phyloP scores from a whole-genome alignment of 2,888 invertebrate genomes.

The Sarcophaga variegata region DNA sequence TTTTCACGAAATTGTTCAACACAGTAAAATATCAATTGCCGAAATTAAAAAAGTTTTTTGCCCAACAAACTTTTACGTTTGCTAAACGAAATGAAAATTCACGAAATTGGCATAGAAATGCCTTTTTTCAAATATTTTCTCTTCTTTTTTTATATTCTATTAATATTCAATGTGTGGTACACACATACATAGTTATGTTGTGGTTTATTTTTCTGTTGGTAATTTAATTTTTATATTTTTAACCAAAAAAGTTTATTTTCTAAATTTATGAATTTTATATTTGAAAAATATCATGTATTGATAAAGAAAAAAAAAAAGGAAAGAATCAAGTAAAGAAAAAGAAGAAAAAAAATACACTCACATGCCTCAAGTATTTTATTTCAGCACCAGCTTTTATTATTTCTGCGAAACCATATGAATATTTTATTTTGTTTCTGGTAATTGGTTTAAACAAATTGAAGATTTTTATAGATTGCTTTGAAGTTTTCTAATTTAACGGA shows the following conservation, averaged over 20 bases:
- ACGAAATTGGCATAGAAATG: background rate
- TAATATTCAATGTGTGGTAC: background rate
- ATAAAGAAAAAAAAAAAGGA: too few relatives aligned
- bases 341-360: too few relatives aligned
- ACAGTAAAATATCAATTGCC: constrained; percentile 68
- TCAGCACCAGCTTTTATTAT: too few relatives aligned
- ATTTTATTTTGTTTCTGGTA: too few relatives aligned
- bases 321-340: too few relatives aligned
- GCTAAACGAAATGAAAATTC: constrained; percentile 52
- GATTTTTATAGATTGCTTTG: too few relatives aligned
- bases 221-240: constrained; percentile 28
- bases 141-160: background rate
- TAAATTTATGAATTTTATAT: background rate
- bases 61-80: constrained; percentile 33
- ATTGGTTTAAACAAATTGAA: too few relatives aligned
- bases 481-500: too few relatives aligned
- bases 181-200: background rate
- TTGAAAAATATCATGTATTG: background rate
- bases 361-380: too few relatives aligned
- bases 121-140: background rate
- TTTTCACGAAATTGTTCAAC: constrained; percentile 2
- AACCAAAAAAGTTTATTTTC: constrained; percentile 1
- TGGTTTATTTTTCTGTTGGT: constrained; percentile 27
- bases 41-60: constrained; percentile 71
- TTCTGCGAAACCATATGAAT: too few relatives aligned